Percentiles rank a stretch among this genome's conserved stretches.
Evolutionary conservation across 2,113 vertebrate species (phyloP).

Genomic region (Holacanthus passer): DNA sequence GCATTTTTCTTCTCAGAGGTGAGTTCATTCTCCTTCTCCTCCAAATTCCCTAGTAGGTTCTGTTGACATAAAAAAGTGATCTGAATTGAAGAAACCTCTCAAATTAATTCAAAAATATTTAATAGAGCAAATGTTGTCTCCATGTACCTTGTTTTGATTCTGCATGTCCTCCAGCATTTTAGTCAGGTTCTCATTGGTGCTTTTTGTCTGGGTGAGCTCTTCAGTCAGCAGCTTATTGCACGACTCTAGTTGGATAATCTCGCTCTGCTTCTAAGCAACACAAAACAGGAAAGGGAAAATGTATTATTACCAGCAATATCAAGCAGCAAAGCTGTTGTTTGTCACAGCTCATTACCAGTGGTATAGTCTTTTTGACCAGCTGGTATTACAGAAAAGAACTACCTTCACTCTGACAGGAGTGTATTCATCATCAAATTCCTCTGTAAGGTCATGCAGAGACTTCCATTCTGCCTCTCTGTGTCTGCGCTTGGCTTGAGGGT

Average conservation of each 20-base stretch:
- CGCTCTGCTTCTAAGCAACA: slow-evolving; percentile 67
- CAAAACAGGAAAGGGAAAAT: slow-evolving; percentile 9
- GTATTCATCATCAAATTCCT: slow-evolving; percentile 85
- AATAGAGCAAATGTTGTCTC: not conserved
- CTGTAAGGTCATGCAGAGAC: slow-evolving; percentile 78
- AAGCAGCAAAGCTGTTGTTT: slow-evolving; percentile 6
- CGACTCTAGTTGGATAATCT: slow-evolving; percentile 74
- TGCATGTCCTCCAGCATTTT: slow-evolving; percentile 78
- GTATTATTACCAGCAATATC: not conserved
- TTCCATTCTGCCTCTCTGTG: slow-evolving; percentile 62
- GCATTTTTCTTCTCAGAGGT: slow-evolving; percentile 91
- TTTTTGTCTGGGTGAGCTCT: slow-evolving; percentile 76
- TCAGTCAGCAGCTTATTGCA: slow-evolving; percentile 76
- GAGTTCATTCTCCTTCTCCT: slow-evolving; percentile 89
- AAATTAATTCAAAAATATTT: not conserved
- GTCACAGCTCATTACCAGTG: not conserved
- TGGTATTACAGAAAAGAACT: slow-evolving; percentile 48
- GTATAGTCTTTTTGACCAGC: slow-evolving; percentile 6
- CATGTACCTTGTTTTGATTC: slow-evolving; percentile 79
- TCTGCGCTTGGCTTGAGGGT: slow-evolving; percentile 31
- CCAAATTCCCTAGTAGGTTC: slow-evolving; percentile 87
- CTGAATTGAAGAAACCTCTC: not conserved
- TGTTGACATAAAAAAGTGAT: slow-evolving; percentile 72
- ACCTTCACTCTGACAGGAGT: slow-evolving; percentile 79
- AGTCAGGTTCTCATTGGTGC: slow-evolving; percentile 69